Conservation (phyloP, 2,888 invertebrate species). For the Stictocephala bisonia region DNA sequence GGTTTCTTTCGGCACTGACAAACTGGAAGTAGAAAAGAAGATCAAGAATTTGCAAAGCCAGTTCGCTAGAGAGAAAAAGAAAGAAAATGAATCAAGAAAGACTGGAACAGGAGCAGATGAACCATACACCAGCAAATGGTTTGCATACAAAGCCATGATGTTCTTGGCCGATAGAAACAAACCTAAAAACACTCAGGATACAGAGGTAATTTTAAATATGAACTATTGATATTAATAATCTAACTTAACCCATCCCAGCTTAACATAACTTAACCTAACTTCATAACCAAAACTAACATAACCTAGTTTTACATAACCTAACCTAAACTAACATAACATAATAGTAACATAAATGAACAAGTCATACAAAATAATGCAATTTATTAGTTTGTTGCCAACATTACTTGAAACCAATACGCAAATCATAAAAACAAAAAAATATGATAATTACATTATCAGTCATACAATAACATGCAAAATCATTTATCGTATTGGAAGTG, state of each 20-base stretch:
- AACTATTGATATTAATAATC: too few relatives aligned
- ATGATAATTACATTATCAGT: background rate
- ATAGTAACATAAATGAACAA: too few relatives aligned
- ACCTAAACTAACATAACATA: too few relatives aligned
- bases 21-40: slow-evolving; percentile 47
- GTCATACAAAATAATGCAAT: too few relatives aligned
- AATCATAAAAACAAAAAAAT: background rate
- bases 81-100: slow-evolving; percentile 33
- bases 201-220: slow-evolving; percentile 38
- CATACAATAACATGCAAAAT: background rate
- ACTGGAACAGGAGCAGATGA: slow-evolving; percentile 35
- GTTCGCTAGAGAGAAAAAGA: slow-evolving; percentile 40
- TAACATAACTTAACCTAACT: too few relatives aligned
- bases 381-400: too few relatives aligned
- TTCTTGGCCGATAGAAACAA: slow-evolving; percentile 45
- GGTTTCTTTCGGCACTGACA: slow-evolving; percentile 42
- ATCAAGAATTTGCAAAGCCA: slow-evolving; percentile 46
- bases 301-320: too few relatives aligned
- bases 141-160: slow-evolving; percentile 43
- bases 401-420: too few relatives aligned
- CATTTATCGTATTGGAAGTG: background rate
- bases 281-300: too few relatives aligned
- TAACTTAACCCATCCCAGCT: too few relatives aligned
- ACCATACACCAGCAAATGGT: slow-evolving; percentile 47
- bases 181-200: slow-evolving; percentile 10